A percentile compares a stretch with the other conserved stretches of the same genome.
phyloP scores from a whole-genome alignment of 2,113 vertebrate genomes.

The Barbus barbus region DNA sequence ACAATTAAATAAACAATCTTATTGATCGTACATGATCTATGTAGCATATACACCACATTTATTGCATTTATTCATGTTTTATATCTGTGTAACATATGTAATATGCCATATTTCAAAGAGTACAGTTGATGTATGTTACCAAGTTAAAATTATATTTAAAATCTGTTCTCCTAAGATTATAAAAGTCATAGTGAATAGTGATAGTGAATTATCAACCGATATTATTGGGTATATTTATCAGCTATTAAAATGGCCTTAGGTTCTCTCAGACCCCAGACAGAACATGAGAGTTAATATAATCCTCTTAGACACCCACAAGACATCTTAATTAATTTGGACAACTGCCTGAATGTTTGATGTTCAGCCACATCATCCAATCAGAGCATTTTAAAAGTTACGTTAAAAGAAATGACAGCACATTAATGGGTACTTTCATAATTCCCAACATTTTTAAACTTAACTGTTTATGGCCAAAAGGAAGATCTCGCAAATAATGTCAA shows the following conservation, averaged over 20 bases:
- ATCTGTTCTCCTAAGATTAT: too few relatives aligned
- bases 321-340: constrained; percentile 7
- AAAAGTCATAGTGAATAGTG: too few relatives aligned
- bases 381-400: not conserved
- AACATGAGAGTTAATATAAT: not conserved
- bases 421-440: not conserved
- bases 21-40: not conserved
- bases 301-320: not conserved
- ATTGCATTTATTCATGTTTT: too few relatives aligned
- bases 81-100: too few relatives aligned
- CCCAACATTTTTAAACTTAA: not conserved
- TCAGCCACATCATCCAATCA: not conserved
- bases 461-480: not conserved
- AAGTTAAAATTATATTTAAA: too few relatives aligned
- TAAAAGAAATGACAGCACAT: not conserved
- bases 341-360: not conserved
- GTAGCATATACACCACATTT: not conserved
- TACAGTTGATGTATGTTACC: too few relatives aligned
- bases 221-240: too few relatives aligned
- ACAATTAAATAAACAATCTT: too few relatives aligned
- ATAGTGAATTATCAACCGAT: too few relatives aligned
- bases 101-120: too few relatives aligned
- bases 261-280: not conserved
- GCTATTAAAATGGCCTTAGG: too few relatives aligned
- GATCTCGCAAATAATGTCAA: not conserved